Percentiles rank a stretch among this genome's conserved stretches.
Conservation (phyloP, 2,888 invertebrate species). For the Conomelus anceps region DNA sequence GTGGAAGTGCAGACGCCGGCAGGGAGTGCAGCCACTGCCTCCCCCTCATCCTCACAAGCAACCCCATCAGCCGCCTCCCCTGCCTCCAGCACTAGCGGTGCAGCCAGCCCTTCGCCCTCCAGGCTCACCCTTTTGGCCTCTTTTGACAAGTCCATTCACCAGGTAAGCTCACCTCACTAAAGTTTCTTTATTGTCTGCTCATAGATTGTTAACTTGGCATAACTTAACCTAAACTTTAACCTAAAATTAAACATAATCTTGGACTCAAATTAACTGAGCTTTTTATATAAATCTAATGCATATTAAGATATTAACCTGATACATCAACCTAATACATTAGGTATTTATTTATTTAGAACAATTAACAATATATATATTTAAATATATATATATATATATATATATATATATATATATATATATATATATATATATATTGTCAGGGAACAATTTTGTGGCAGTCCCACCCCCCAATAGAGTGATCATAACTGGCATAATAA, state of each 20-base stretch:
- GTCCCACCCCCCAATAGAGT: too few species aligned
- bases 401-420: background rate
- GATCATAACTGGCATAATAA: background rate
- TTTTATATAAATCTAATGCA: too few species aligned
- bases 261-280: too few species aligned
- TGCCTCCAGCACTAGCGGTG: constrained; percentile 18
- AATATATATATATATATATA: background rate
- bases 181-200: background rate
- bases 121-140: constrained; percentile 54
- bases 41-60: background rate
- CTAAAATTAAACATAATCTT: too few species aligned
- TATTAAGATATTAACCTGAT: background rate
- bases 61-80: background rate
- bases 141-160: constrained; percentile 66
- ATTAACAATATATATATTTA: background rate
- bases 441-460: too few species aligned
- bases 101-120: constrained; percentile 43
- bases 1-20: constrained; percentile 32
- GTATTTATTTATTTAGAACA: background rate
- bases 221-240: background rate
- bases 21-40: background rate
- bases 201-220: too few species aligned
- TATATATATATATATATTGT: too few species aligned
- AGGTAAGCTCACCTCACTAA: constrained; percentile 45
- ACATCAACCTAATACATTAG: background rate